phyloP scores from a whole-genome alignment of 2,113 vertebrate genomes.

The Xiphophorus maculatus region DNA sequence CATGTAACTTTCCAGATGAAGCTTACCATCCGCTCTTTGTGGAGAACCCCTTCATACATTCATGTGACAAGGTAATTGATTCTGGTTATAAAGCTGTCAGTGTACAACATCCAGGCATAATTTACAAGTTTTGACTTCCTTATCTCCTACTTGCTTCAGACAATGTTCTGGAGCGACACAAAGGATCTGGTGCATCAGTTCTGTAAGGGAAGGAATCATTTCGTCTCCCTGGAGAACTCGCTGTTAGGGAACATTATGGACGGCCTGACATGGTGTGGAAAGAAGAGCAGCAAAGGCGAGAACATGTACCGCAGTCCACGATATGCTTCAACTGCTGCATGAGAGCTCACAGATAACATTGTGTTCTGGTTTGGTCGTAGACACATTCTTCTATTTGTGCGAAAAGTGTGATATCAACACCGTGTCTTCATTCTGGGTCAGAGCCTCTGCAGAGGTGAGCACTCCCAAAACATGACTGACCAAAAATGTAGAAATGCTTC shows the following conservation, averaged over 20 bases:
- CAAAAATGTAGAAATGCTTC: background rate
- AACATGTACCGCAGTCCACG: background rate
- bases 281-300: background rate
- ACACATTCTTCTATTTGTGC: background rate
- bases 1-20: background rate
- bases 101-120: background rate
- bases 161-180: slow-evolving; percentile 12
- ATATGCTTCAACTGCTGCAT: no score
- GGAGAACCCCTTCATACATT: background rate
- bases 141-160: background rate
- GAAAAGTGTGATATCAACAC: background rate
- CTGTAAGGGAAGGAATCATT: background rate
- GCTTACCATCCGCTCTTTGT: background rate
- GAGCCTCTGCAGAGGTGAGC: slow-evolving; percentile 1
- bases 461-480: background rate
- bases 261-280: background rate
- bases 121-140: background rate
- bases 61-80: background rate
- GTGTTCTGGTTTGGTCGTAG: background rate
- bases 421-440: background rate
- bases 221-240: background rate
- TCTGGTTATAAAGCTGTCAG: background rate
- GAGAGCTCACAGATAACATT: background rate
- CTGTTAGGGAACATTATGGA: background rate
- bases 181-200: slow-evolving; percentile 5